Base-by-base conservation (phyloP, 2,113 vertebrate genomes). In the Oncorhynchus clarkii region DNA sequence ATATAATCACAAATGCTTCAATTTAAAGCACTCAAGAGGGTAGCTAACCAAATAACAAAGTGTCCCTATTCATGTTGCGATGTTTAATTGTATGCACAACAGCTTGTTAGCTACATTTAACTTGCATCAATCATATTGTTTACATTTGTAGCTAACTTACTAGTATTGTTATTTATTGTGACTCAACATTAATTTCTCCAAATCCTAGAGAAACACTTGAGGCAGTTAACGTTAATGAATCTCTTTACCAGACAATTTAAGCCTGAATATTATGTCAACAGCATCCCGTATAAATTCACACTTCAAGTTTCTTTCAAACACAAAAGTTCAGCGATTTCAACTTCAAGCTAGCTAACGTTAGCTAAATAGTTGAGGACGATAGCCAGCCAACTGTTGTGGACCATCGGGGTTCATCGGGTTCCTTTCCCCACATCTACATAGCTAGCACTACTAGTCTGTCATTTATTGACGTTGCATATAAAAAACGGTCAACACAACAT, bases 361-460 rank as follows among this genome's bases (percentile, higher is more conserved):
- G 82, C 79, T 86, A 77, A 86, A 89, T 78, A 82, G 39, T 9
- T 39, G 74, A 77, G 81, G 86, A 92, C 87, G 68, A 1, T 85
- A 87, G 84, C 84, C 87, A 89, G 88, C 72, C 84, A 90, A 86
- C 89, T 87, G 90, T 91, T 89, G 82, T 88, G 82, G 88, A 78
- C 89, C 90, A 73, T 75, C 76, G 79, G 78, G 80, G 31, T 39
- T 74, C 79, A 74, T 60, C 8, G 18, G 9, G 59, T 84, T 90
- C 89, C 91, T 89, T 91, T 91, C 89, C 91, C 93, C 92, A 90
- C 89, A 76, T 67, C 62, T 54, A 80, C 77, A 84, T 88, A 87
- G 80, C 85, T 39, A 0, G 39, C 75, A 70, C 82, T 59, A 78
- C 76, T 73, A 76, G 65, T 69, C 79, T 75, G 72, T 80, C 81